Evolutionary conservation across 2,113 vertebrate genomes (phyloP).

Genomic region (Notothenia rossii): DNA sequence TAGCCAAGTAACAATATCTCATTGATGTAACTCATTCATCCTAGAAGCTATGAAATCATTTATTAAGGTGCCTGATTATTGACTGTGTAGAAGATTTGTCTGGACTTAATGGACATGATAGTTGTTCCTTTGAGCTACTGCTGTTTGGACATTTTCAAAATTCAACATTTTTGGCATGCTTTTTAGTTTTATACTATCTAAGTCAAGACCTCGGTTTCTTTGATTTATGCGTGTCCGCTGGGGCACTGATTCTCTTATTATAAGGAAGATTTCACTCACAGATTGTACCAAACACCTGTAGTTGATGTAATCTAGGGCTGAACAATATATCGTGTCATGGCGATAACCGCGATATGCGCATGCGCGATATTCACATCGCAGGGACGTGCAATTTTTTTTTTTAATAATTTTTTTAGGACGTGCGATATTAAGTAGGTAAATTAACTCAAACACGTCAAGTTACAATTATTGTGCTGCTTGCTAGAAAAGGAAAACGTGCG

Average conservation of each 20-base stretch:
- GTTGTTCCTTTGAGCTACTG: background rate
- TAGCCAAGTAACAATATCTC: background rate
- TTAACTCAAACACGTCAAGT: no score
- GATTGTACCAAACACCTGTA: background rate
- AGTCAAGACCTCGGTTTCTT: background rate
- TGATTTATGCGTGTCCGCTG: background rate
- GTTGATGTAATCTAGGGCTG: background rate
- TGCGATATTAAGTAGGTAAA: no score
- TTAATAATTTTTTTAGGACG: no score
- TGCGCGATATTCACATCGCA: no score
- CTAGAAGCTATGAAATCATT: no score
- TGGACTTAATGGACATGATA: background rate
- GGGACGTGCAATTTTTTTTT: no score
- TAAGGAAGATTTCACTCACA: background rate
- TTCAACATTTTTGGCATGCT: background rate
- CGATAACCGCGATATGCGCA: no score
- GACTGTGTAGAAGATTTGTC: background rate
- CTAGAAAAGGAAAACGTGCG: no score
- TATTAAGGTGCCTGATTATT: no score
- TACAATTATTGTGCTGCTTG: no score
- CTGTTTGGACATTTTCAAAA: slow-evolving; percentile 2
- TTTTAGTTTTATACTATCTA: no score
- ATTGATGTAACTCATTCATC: background rate
- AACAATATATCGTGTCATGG: no score
- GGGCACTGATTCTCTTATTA: background rate